phyloP scores from a whole-genome alignment of 2,888 invertebrate genomes.

The Lepidocyrtinus sp. region DNA sequence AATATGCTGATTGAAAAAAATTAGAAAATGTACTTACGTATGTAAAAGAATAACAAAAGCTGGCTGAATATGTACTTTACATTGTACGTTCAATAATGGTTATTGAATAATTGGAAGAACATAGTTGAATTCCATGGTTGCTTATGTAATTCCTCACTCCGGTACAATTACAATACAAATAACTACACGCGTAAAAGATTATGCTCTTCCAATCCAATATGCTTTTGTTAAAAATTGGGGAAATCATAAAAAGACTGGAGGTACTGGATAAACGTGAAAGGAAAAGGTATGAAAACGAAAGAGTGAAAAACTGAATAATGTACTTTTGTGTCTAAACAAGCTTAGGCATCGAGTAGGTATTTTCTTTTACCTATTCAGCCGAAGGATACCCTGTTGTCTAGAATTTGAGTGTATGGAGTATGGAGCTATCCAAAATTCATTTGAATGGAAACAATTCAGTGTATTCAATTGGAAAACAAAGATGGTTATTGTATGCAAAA shows the following conservation, averaged over 20 bases:
- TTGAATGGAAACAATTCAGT: constrained; percentile 44
- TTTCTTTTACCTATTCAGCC: constrained; percentile 13
- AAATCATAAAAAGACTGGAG: not conserved
- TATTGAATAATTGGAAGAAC: too few relatives aligned
- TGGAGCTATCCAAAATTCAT: constrained; percentile 33
- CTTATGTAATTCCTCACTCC: too few relatives aligned
- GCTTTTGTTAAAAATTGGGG: not conserved
- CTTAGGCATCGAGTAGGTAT: constrained; percentile 45
- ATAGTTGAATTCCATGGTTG: too few relatives aligned
- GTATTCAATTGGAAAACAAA: constrained; percentile 39
- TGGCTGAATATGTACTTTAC: too few relatives aligned
- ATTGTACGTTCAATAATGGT: too few relatives aligned
- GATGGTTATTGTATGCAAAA: not conserved
- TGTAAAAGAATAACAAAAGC: too few relatives aligned
- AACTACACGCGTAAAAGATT: constrained; percentile 15
- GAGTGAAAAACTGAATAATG: constrained; percentile 39
- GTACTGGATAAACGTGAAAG: constrained; percentile 26
- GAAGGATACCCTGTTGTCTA: not conserved
- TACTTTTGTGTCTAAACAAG: constrained; percentile 40
- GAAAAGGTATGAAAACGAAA: constrained; percentile 33
- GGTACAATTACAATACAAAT: not conserved
- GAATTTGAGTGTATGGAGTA: constrained; percentile 4
- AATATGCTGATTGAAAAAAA: too few relatives aligned
- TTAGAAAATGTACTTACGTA: too few relatives aligned
- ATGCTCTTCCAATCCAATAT: not conserved